phyloP scores from a whole-genome alignment of 2,888 invertebrate species.

The Hirtodrosophila confusa region DNA sequence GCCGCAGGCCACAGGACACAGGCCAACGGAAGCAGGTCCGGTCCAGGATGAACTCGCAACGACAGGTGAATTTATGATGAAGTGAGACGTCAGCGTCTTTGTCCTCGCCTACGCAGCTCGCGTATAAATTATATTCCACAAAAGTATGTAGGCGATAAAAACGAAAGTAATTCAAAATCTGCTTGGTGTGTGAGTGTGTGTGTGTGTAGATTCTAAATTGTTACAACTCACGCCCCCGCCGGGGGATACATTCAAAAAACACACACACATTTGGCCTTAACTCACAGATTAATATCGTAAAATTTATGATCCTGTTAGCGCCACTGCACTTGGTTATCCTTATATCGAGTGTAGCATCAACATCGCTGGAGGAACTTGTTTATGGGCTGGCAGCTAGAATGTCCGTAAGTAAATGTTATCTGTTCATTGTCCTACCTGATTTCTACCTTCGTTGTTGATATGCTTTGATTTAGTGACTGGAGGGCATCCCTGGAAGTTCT shows the following conservation, averaged over 20 bases:
- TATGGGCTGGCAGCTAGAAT: slow-evolving; percentile 62
- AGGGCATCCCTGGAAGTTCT: slow-evolving; percentile 28
- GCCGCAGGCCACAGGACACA: slow-evolving; percentile 19
- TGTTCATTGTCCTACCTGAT: slow-evolving; percentile 60
- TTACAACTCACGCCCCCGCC: slow-evolving; percentile 55
- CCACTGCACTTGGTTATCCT: slow-evolving; percentile 72
- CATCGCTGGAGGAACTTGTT: slow-evolving; percentile 56
- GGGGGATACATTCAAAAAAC: slow-evolving; percentile 24
- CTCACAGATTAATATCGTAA: slow-evolving; percentile 72
- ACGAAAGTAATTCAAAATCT: slow-evolving; percentile 77
- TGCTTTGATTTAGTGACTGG: slow-evolving; percentile 48
- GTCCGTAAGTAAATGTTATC: slow-evolving; percentile 55
- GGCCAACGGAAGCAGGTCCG: slow-evolving; percentile 70
- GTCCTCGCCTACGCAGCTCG: slow-evolving; percentile 64
- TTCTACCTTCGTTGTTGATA: slow-evolving; percentile 44
- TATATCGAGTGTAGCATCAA: slow-evolving; percentile 60
- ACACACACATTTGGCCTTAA: slow-evolving; percentile 5
- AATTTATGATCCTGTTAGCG: slow-evolving; percentile 82
- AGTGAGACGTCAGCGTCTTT: slow-evolving; percentile 71
- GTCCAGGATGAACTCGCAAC: slow-evolving; percentile 65
- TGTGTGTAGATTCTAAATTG: slow-evolving; percentile 63
- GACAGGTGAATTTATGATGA: slow-evolving; percentile 82
- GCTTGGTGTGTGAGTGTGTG: slow-evolving; percentile 57
- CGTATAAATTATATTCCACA: slow-evolving; percentile 65
- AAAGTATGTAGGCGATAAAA: slow-evolving; percentile 61